Evolutionary conservation across 2,888 invertebrate genomes (phyloP).

Genomic region (Glyphotaelius pellucidus): DNA sequence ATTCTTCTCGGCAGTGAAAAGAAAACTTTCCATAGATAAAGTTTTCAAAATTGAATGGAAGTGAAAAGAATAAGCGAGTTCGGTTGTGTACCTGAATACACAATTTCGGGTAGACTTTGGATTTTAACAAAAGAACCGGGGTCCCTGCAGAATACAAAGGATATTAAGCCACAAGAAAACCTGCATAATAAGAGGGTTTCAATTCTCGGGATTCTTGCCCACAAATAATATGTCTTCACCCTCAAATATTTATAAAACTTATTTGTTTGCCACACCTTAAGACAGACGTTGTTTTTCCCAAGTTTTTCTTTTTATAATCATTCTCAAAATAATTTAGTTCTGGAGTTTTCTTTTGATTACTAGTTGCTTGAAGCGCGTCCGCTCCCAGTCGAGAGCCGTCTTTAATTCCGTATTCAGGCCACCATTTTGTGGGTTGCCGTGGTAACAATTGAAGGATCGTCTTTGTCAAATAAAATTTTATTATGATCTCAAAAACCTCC

Average conservation of each 20-base stretch:
- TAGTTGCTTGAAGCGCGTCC: neutral
- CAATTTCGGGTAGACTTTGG: neutral
- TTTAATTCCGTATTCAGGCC: conserved; percentile 11
- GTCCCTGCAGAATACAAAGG: neutral
- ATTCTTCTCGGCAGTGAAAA: neutral
- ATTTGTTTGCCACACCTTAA: neutral
- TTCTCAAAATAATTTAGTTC: neutral
- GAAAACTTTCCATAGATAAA: neutral
- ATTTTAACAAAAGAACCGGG: neutral
- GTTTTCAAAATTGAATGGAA: neutral
- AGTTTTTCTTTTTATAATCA: neutral
- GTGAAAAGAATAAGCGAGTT: neutral
- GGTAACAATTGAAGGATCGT: neutral
- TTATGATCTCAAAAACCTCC: neutral
- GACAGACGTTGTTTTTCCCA: neutral
- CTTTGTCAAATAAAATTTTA: conserved; percentile 19
- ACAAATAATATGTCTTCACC: neutral
- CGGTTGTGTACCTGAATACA: neutral
- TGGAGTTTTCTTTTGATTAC: conserved; percentile 11
- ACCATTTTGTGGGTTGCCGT: conserved; percentile 24
- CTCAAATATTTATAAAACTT: neutral
- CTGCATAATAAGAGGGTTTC: neutral
- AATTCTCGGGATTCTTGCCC: neutral
- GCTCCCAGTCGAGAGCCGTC: conserved; percentile 6
- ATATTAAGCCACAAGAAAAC: conserved; percentile 1